Percentiles rank a stretch among this genome's conserved stretches.
Evolutionary conservation across 1,140 invertebrate species (phyloP).

Genomic region (Mylabris phalerata): DNA sequence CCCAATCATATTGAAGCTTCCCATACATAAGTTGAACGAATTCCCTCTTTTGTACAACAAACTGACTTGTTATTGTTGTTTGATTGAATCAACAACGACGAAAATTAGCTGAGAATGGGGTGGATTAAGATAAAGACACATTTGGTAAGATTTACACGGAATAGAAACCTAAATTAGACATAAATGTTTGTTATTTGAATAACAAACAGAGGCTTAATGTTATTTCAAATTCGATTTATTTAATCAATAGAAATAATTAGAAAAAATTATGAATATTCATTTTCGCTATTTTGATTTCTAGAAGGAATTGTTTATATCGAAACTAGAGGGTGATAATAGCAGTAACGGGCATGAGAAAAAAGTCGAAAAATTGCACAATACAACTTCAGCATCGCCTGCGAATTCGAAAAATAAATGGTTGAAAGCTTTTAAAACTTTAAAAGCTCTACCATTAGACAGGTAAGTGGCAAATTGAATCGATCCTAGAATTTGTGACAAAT

Average conservation of each 20-base stretch:
- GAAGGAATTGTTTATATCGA: constrained; percentile 76
- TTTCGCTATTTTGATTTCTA: constrained; percentile 48
- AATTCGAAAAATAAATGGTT: constrained; percentile 97
- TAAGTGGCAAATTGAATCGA: constrained; percentile 45
- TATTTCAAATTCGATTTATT: not conserved
- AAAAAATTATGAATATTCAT: not conserved
- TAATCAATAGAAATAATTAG: not conserved
- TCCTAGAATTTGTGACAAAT: not conserved
- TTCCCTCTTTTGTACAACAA: no score
- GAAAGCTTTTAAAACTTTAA: constrained; percentile 93
- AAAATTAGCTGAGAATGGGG: constrained; percentile 35
- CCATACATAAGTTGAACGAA: not conserved
- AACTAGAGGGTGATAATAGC: constrained; percentile 59
- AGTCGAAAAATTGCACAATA: constrained; percentile 52
- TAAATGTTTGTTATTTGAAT: not conserved
- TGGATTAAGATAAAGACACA: constrained; percentile 45
- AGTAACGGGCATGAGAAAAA: constrained; percentile 45
- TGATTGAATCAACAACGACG: no score
- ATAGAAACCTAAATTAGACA: not conserved
- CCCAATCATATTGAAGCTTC: not conserved
- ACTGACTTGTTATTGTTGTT: no score
- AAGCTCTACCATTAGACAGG: constrained; percentile 62
- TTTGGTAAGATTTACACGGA: constrained; percentile 40
- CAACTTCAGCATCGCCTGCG: constrained; percentile 76
- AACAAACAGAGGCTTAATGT: not conserved